A percentile compares a stretch with the other conserved stretches of the same genome.
These are phyloP conservation scores for Teleogryllus occipitalis DNA, from an alignment of 1,140 invertebrate species.

Conservation along the genomic window DNA sequence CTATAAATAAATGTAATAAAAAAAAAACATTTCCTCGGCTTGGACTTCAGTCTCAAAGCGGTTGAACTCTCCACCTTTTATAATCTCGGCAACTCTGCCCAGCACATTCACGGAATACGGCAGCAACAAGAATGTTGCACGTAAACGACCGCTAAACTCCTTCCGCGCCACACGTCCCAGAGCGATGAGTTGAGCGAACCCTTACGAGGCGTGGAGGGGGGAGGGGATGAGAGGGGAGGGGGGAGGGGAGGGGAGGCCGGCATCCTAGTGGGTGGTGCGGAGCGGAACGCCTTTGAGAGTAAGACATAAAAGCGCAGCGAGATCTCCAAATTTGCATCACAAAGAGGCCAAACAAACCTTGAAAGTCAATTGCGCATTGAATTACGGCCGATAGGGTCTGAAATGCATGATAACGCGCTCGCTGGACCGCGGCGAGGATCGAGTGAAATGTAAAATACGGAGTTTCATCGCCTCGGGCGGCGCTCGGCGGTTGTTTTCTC, in stretches of 20 bases:
- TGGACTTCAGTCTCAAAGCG: too few species aligned
- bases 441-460: background rate
- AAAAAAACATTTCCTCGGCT: too few species aligned
- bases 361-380: background rate
- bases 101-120: background rate
- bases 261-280: background rate
- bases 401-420: background rate
- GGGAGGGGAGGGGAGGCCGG: too few species aligned
- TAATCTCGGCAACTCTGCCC: too few species aligned
- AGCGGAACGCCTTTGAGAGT: background rate
- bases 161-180: background rate
- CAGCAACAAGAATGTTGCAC: background rate
- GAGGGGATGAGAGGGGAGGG: background rate
- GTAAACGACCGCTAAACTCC: background rate
- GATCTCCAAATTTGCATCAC: background rate
- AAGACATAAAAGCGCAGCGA: background rate
- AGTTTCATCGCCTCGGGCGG: background rate
- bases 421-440: background rate
- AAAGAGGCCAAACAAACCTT: background rate
- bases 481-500: background rate
- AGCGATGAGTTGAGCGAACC: too few species aligned
- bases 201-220: too few species aligned
- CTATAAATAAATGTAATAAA: too few species aligned
- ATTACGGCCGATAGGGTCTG: background rate
- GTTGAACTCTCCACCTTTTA: too few species aligned